Evolutionary conservation across 2,113 vertebrate genomes (phyloP), one percentile per base, ranked within the genome.

Genomic region (Cephalopholis sonnerati): DNA sequence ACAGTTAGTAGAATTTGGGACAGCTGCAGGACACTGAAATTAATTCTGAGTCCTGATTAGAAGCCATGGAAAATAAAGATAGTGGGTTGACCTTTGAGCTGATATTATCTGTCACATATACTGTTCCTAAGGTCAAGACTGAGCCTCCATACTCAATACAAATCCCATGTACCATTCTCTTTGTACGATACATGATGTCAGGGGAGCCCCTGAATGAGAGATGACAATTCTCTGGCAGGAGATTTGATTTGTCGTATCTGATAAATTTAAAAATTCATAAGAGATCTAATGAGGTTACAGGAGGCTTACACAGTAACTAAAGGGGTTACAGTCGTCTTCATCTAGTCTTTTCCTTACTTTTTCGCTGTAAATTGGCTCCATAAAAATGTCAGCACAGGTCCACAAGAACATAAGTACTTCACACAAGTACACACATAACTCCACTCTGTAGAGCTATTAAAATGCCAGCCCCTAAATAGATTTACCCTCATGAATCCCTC

Each of bases 311-410:
- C 22, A 16, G 2, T 5, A 46, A 71, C 27, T 48, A 71, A 71
- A 16, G 51, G 51, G 16, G 22, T 20, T 12, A 17, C 18, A 74
- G 24, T 24, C 10, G 5, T 50, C 27, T 16, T 62, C 9, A 36
- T 36, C 59, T 10, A 20, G 20, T 27, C 20, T 48, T 44, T 73
- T 22, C 3, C 8, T 73, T 36, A 22, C 17, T 27, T 59, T 65
- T 53, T 48, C 22, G 29, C 18, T 27, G 17, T 50, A 29, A 55
- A 72, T 61, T 62, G 25, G 50, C 36, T 75, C 25, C 18, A 53
- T 80, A 54, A 59, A 80, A 59, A 76, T 80, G n/a, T 72, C 65
- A 65, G 29, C 55, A 62, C 25, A 68, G 39, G 50, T 74, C 54
- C 24, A 74, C 32, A 59, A 66, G 53, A 59, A 36, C 51, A 65